Percentiles rank a stretch among this genome's conserved stretches.
phyloP scores from a whole-genome alignment of 2,113 vertebrate genomes.

The Hiodon alosoides region DNA sequence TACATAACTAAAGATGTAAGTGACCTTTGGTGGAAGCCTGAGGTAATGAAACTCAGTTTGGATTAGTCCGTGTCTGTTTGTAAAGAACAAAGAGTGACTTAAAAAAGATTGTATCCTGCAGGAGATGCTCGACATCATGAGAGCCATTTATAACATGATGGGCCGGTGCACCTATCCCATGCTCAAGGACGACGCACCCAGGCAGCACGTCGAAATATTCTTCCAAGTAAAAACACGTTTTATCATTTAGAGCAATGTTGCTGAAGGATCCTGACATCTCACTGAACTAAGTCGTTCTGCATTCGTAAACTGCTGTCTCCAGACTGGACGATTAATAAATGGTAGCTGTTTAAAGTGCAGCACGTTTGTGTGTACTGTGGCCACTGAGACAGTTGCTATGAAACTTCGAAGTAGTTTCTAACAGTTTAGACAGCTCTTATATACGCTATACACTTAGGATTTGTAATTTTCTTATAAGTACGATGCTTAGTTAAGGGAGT shows the following conservation, averaged over 20 bases:
- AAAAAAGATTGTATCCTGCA: constrained; percentile 38
- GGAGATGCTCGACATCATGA: constrained; percentile 96
- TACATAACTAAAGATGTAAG: constrained; percentile 91
- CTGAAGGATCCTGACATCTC: neutral
- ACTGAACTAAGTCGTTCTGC: neutral
- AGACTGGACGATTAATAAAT: no score
- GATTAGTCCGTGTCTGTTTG: constrained; percentile 14
- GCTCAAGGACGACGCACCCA: constrained; percentile 85
- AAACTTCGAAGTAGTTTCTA: no score
- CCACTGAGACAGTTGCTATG: no score
- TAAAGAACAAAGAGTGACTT: no score
- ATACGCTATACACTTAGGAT: no score
- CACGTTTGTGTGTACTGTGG: neutral
- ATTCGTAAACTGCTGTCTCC: no score
- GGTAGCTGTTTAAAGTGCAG: neutral
- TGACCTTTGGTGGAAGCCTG: neutral
- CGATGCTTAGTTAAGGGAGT: no score
- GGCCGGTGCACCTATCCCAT: constrained; percentile 91
- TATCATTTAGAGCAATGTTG: neutral
- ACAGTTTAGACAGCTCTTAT: no score
- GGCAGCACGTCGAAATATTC: constrained; percentile 90
- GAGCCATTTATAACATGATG: constrained; percentile 98
- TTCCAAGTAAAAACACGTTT: constrained; percentile 72
- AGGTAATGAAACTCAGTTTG: neutral
- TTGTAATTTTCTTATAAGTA: no score